Conservation (phyloP, 2,797 vertebrate genomes). For the Enteromius afrohamiltoni region DNA sequence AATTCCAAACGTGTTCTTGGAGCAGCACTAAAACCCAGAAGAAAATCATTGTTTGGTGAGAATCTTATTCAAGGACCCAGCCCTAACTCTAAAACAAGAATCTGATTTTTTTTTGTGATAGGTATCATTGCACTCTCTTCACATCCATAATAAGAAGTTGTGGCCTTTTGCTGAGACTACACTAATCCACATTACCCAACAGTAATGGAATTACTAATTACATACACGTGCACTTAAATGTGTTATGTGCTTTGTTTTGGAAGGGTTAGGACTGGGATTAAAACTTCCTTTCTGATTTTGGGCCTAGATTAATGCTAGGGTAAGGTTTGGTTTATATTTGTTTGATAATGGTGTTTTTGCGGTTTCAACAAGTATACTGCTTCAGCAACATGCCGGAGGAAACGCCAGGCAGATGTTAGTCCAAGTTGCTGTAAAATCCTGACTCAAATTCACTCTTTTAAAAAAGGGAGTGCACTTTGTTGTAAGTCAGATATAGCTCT, state of each 20-base stretch:
- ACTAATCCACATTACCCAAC: background rate
- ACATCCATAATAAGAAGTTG: background rate
- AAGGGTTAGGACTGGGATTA: background rate
- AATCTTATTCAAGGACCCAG: background rate
- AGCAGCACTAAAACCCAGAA: background rate
- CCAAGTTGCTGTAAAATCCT: background rate
- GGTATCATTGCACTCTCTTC: background rate
- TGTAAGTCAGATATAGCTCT: background rate
- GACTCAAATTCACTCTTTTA: background rate
- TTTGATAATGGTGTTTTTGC: background rate
- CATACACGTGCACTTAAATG: background rate
- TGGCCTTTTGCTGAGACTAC: background rate
- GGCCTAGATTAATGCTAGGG: background rate
- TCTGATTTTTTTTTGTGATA: background rate
- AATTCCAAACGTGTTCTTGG: constrained; percentile 12
- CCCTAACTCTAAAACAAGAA: background rate
- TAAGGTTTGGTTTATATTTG: background rate
- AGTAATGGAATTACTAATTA: background rate
- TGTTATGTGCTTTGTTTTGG: background rate
- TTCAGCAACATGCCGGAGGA: background rate
- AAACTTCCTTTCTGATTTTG: background rate
- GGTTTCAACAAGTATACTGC: background rate
- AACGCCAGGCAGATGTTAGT: background rate
- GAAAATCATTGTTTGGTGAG: background rate
- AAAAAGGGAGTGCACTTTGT: background rate